Conservation (phyloP, 1,140 invertebrate species). For the Zaprionus inermis region DNA sequence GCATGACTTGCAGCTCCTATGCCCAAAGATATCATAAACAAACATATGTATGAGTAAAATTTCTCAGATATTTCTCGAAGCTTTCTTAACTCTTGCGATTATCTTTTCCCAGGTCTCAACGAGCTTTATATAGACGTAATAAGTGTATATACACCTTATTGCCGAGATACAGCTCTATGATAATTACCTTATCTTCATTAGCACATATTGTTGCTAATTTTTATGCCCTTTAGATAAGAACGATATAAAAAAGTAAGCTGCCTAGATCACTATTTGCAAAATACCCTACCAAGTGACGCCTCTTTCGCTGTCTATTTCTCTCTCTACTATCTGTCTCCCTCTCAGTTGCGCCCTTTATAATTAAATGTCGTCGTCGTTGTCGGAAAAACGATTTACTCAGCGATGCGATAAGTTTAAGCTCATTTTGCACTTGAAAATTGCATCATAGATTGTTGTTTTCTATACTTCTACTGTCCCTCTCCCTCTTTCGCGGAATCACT, state of each 20-base stretch:
- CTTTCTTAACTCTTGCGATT: neutral
- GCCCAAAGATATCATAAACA: too few relatives aligned
- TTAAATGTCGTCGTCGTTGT: slow-evolving; percentile 29
- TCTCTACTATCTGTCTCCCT: neutral
- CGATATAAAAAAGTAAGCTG: neutral
- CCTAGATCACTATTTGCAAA: slow-evolving; percentile 11
- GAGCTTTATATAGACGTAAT: neutral
- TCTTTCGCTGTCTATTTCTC: neutral
- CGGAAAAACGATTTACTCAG: slow-evolving; percentile 45
- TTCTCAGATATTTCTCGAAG: neutral
- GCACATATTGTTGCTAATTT: slow-evolving; percentile 3
- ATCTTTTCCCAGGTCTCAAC: slow-evolving; percentile 10
- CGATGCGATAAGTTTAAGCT: slow-evolving; percentile 48
- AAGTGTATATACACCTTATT: neutral
- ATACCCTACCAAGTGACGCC: neutral
- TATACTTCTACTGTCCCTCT: neutral
- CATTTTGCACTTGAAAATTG: slow-evolving; percentile 42
- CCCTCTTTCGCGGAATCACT: slow-evolving; percentile 5
- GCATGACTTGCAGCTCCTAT: neutral
- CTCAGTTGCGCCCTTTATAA: slow-evolving; percentile 23
- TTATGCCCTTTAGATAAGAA: slow-evolving; percentile 24
- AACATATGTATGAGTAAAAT: neutral
- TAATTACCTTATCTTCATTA: neutral
- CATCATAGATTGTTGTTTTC: slow-evolving; percentile 24
- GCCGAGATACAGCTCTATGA: neutral